Evolutionary conservation across 2,797 vertebrate species (phyloP).

Genomic region (Malurus splendens): DNA sequence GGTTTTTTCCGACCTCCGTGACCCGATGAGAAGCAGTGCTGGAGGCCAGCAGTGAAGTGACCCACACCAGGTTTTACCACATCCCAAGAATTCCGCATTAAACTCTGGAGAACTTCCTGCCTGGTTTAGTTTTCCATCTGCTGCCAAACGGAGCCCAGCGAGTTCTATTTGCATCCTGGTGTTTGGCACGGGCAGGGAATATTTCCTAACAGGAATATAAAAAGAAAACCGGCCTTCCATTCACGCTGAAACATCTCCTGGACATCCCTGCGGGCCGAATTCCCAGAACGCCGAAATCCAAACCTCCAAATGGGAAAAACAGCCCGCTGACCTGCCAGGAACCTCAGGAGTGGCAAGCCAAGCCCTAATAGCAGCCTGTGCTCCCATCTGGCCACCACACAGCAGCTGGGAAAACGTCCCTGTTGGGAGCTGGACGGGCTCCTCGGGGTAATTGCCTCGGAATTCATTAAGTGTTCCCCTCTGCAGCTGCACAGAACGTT

Average conservation of each 20-base stretch:
- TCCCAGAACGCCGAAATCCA: slow-evolving; percentile 9
- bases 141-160: background rate
- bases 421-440: slow-evolving; percentile 62
- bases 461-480: slow-evolving; percentile 69
- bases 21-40: fast-evolving
- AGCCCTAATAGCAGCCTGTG: background rate
- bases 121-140: background rate
- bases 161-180: background rate
- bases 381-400: slow-evolving; percentile 68
- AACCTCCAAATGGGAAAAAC: slow-evolving; percentile 24
- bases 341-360: slow-evolving; percentile 18
- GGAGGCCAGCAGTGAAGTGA: background rate
- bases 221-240: background rate
- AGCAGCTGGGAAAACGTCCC: slow-evolving; percentile 52
- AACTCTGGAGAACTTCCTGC: background rate
- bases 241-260: slow-evolving; percentile 17
- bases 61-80: background rate
- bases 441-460: slow-evolving; percentile 66
- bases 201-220: background rate
- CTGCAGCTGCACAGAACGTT: slow-evolving; percentile 54
- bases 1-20: background rate
- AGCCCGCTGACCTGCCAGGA: slow-evolving; percentile 31
- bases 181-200: background rate
- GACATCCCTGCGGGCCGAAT: slow-evolving; percentile 4
- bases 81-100: background rate